Evolutionary conservation across 2,888 invertebrate genomes (phyloP).

Genomic region (Anthophora plumipes): DNA sequence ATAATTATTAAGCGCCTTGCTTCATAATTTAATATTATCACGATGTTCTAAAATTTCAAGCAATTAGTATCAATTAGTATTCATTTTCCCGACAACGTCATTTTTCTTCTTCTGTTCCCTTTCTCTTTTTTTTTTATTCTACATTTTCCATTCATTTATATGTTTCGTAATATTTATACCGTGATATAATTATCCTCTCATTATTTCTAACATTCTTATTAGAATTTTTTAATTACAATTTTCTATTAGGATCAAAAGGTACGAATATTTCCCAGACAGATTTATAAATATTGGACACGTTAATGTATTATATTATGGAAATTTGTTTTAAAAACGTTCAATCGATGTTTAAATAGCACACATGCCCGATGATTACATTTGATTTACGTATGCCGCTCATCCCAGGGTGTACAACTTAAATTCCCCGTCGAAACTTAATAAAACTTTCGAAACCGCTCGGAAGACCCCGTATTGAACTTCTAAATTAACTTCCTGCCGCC

Average conservation of each 20-base stretch:
- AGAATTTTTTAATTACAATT: not conserved
- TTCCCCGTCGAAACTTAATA: slow-evolving; percentile 36
- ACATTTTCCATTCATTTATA: not conserved
- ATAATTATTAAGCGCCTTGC: too few relatives aligned
- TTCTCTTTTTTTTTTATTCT: too few relatives aligned
- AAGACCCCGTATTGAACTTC: slow-evolving; percentile 23
- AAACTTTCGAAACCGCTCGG: slow-evolving; percentile 25
- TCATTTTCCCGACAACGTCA: not conserved
- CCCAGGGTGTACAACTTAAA: slow-evolving; percentile 36
- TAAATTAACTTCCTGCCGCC: slow-evolving; percentile 25
- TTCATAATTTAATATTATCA: too few relatives aligned
- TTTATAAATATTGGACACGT: not conserved
- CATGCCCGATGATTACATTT: slow-evolving; percentile 21
- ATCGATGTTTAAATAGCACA: slow-evolving; percentile 19
- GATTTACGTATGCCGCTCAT: slow-evolving; percentile 30
- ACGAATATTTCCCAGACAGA: not conserved
- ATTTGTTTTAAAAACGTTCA: not conserved
- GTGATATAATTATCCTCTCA: too few relatives aligned
- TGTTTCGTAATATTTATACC: too few relatives aligned
- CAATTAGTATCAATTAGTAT: too few relatives aligned
- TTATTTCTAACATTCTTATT: not conserved
- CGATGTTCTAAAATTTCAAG: too few relatives aligned
- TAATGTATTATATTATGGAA: not conserved
- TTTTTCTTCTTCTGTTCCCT: too few relatives aligned
- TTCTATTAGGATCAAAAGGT: not conserved